phyloP scores from a whole-genome alignment of 2,113 vertebrate species.

The Eulemur rufifrons region DNA sequence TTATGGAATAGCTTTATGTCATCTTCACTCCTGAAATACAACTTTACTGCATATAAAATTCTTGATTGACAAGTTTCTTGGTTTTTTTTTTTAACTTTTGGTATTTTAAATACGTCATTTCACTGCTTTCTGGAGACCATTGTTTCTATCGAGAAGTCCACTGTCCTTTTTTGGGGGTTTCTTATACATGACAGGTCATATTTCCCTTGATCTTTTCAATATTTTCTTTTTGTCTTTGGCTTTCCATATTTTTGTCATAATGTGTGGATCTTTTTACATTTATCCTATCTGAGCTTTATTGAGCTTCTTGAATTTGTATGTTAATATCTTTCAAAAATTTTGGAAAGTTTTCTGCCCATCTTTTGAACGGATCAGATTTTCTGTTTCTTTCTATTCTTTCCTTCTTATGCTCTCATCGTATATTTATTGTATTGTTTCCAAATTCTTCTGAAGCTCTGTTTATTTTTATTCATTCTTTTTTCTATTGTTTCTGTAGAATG shows the following conservation, averaged over 20 bases:
- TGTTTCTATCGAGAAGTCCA: background rate
- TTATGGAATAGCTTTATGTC: too few relatives aligned
- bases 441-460: background rate
- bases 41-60: background rate
- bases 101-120: background rate
- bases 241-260: background rate
- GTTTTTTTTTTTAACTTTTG: too few relatives aligned
- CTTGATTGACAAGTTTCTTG: too few relatives aligned
- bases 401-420: background rate
- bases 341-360: background rate
- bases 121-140: background rate
- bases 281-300: background rate
- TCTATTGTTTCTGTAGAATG: background rate
- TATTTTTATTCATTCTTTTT: background rate
- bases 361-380: background rate
- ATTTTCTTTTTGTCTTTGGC: background rate
- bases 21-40: background rate
- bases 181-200: background rate
- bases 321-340: background rate
- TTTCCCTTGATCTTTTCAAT: background rate
- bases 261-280: background rate
- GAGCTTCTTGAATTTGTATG: background rate
- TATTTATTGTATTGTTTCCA: background rate
- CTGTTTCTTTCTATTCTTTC: background rate
- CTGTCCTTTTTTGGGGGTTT: background rate